Base-by-base conservation (phyloP, 2,888 invertebrate genomes). In the Rhamphomyia laevipes region DNA sequence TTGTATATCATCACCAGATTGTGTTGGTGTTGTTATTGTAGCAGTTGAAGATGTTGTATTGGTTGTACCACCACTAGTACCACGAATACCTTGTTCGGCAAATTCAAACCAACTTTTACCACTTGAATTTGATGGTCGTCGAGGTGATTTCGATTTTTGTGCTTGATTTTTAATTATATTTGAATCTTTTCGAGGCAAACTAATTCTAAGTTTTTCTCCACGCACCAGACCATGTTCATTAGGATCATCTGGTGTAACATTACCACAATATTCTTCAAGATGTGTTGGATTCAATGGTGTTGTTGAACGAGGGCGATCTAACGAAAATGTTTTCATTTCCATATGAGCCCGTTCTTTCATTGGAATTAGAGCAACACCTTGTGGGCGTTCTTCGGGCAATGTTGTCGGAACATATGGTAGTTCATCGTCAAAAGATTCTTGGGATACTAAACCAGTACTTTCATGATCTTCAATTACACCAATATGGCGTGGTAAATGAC, bases 361-460 rank as follows among this genome's bases (percentile, higher is more conserved):
- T 21, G 91, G 89, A 55, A 90, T 78, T 61, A 91, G 81, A 16
- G 88, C 84, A 56, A 89, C 73, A 23, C 84, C 88, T 53, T 84
- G 78, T 15, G 89, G 83, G 54, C 90, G 80, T 71, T 91, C 91
- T 65, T 81, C 77, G 17, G 91, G 91, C 62, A 91, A 72, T 48
- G 90, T 91, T n/a, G 91, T 90, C 49, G 91, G 90, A 61, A 91
- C 81, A 66, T 88, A 90, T 2, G 91, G 91, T 62, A 91, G 73
- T 69, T 88, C 87, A 59, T 85, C 85, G 61, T 89, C 89, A 63
- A 87, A 85, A 37, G 89, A 89, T 63, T 89, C 88, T 64, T 87
- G 81, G 50, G 82, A 74, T 43, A 90, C 87, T 41, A 91, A 74
- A 2, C 82, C 80, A 55, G 83, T 82, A 55, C 84, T 77, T 66